Base-by-base conservation (phyloP, 2,888 invertebrate genomes). In the Drosophila affinis region DNA sequence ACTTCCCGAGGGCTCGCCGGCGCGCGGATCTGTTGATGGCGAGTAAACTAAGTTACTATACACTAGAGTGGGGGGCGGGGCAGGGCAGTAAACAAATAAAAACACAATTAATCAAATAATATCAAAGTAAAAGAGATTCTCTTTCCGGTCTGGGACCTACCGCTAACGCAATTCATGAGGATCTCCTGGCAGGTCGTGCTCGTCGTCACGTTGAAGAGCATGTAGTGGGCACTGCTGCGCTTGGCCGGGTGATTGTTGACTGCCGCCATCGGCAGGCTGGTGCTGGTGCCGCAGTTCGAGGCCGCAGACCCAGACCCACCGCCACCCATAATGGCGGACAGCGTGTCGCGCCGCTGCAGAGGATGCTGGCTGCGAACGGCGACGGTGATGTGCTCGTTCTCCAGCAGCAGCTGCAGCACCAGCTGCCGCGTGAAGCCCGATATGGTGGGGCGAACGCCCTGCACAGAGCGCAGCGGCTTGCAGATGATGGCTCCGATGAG, bases 401-500 rank as follows among this genome's bases (percentile, higher is more conserved):
- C 97, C 74, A 98, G 93, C 75, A 98, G 93, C 62, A 98, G 93
- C 88, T 98, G 97, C 60, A 98, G 93, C 76, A 98, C 95, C 65
- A 98, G 93, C 59, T 98, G 94, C 32, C 98, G 94, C 47, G 97
- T 96, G 93, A 98, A 98, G 9, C 98, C 97, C 0, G 97, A 96
- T 88, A 98, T 96, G 12, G 91, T 83, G 12, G 83, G 83, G 2
- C 83, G 80, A 34, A 32, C 86, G 45, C 77, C 80, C 17, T 75
- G 56, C 5, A 75, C 39, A 0, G 78, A 53, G 7, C 79, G 73
- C 12, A 78, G 45, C 7, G 86, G 82, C 48, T 81, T 77, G 60
- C 81, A 79, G 62, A 86, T 84, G 1, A 83, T 86, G 24, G 92
- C 92, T 14, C 91, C 90, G 39, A 92, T 92, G 3, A 98, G 92